Conservation (phyloP, 2,888 invertebrate genomes). For the Mesorhabditis belari region DNA sequence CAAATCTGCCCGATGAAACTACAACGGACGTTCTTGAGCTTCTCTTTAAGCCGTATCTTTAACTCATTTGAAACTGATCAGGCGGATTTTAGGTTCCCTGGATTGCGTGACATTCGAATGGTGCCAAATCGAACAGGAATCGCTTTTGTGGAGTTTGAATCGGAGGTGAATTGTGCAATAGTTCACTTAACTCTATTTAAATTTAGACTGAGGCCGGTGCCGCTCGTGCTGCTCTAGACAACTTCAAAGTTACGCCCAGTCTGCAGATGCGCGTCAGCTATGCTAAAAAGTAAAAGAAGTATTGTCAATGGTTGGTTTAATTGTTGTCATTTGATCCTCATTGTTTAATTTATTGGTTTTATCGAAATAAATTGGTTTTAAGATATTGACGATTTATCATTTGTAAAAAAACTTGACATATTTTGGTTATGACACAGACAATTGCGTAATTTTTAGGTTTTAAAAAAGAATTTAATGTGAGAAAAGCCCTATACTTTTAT, state of each 20-base stretch:
- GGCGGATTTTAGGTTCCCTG: constrained; percentile 73
- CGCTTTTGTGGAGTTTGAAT: constrained; percentile 96
- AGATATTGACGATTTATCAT: too few species aligned
- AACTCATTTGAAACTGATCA: constrained; percentile 60
- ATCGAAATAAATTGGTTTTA: too few species aligned
- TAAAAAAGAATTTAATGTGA: neutral
- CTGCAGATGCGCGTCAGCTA: constrained; percentile 99
- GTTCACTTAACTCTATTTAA: neutral
- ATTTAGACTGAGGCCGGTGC: constrained; percentile 72
- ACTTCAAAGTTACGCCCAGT: constrained; percentile 93
- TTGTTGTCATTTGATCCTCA: neutral
- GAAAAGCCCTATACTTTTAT: constrained; percentile 1
- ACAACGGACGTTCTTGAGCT: constrained; percentile 99
- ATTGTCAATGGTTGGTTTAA: neutral
- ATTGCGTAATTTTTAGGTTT: neutral
- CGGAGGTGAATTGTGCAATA: constrained; percentile 68
- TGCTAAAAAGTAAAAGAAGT: constrained; percentile 80
- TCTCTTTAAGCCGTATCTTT: constrained; percentile 80
- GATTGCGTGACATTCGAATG: constrained; percentile 95
- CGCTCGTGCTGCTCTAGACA: constrained; percentile 82
- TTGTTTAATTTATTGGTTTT: constrained; percentile 3
- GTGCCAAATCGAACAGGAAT: constrained; percentile 97
- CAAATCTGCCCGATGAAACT: constrained; percentile 94
- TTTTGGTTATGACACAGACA: neutral
- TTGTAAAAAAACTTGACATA: too few species aligned